Conservation (phyloP, 2,888 invertebrate genomes). For the Bugulina stolonifera region DNA sequence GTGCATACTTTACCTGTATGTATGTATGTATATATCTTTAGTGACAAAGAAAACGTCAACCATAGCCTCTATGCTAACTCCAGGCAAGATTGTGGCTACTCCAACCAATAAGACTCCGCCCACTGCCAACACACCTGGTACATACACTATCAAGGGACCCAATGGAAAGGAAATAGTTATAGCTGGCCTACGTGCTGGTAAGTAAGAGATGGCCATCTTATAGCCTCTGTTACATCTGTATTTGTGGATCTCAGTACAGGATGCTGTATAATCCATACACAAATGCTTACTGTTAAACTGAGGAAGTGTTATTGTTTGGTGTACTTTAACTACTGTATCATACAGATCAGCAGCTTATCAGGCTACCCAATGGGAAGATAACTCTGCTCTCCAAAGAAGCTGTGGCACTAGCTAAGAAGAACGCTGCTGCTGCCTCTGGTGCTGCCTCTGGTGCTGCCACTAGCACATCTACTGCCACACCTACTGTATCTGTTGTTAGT, state of each 20-base stretch:
- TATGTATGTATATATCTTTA: too few relatives aligned
- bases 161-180: constrained; percentile 16
- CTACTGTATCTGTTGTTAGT: background rate
- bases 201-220: too few relatives aligned
- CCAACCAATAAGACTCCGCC: background rate
- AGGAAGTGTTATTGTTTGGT: too few relatives aligned
- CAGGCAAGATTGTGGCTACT: background rate
- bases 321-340: too few relatives aligned
- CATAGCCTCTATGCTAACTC: background rate
- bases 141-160: constrained; percentile 7
- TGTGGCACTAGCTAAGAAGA: background rate
- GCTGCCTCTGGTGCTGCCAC: background rate
- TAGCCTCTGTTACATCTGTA: too few relatives aligned
- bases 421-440: background rate
- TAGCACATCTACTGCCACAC: background rate
- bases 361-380: constrained; percentile 86
- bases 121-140: background rate
- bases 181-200: background rate
- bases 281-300: too few relatives aligned
- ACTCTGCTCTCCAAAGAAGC: constrained; percentile 54
- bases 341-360: constrained; percentile 74
- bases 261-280: too few relatives aligned
- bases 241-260: too few relatives aligned
- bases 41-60: background rate
- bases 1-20: too few relatives aligned